phyloP scores from a whole-genome alignment of 2,888 invertebrate genomes.

The Drosophila nigritarsus region DNA sequence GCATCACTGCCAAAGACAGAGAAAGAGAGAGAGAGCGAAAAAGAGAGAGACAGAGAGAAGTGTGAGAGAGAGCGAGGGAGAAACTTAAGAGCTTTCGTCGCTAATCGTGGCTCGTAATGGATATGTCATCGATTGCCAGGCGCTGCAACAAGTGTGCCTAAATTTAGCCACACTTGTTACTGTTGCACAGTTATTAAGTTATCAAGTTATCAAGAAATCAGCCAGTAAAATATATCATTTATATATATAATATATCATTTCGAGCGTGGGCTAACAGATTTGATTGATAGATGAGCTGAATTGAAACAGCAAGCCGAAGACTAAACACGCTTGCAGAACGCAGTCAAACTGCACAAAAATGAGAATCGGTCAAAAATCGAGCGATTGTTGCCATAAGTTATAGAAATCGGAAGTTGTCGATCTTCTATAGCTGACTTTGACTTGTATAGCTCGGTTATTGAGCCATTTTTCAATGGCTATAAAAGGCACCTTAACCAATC shows the following conservation, averaged over 20 bases:
- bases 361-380: background rate
- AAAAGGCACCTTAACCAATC: background rate
- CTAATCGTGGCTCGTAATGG: conserved; percentile 29
- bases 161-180: conserved; percentile 8
- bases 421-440: background rate
- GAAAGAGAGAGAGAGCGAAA: background rate
- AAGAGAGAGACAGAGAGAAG: background rate
- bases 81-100: conserved; percentile 17
- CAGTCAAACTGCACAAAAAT: no score
- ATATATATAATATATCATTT: background rate
- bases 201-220: conserved; percentile 3
- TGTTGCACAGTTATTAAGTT: conserved; percentile 5
- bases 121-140: conserved; percentile 38
- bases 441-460: background rate
- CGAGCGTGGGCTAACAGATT: background rate
- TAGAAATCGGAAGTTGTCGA: background rate
- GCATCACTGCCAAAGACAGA: conserved; percentile 7
- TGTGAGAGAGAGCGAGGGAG: background rate
- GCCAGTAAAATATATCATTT: no score
- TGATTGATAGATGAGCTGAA: background rate
- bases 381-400: background rate
- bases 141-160: conserved; percentile 50
- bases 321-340: background rate
- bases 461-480: background rate
- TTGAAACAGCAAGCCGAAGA: background rate